These are phyloP conservation scores for Urocyon cinereoargenteus DNA, from an alignment of 2,797 vertebrate species.

Conservation along the genomic window DNA sequence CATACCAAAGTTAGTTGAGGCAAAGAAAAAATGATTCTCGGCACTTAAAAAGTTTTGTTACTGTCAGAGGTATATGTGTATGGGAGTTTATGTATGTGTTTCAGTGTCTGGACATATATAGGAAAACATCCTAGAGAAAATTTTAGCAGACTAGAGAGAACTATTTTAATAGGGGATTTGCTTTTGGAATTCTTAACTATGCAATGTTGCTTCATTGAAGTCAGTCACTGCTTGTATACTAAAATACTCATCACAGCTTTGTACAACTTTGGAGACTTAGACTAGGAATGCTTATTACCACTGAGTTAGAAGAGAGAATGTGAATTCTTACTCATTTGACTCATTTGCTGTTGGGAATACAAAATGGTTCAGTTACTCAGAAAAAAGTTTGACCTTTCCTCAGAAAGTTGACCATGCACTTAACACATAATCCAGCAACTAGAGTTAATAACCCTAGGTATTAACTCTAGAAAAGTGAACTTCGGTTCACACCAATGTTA, in stretches of 20 bases:
- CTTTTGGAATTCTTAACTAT: slow-evolving; percentile 30
- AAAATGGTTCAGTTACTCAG: neutral
- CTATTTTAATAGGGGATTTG: slow-evolving; percentile 14
- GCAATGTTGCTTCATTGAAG: neutral
- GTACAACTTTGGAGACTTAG: neutral
- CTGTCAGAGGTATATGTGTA: neutral
- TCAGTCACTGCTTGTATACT: neutral
- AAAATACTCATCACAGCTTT: slow-evolving; percentile 20
- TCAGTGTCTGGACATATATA: neutral
- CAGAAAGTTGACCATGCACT: neutral
- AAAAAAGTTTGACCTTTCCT: neutral
- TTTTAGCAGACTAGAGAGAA: slow-evolving; percentile 4
- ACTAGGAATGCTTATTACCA: neutral
- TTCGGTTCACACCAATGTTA: neutral
- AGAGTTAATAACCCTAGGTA: neutral
- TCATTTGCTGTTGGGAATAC: neutral
- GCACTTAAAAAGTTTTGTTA: neutral
- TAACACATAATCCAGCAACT: neutral
- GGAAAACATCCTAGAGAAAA: neutral
- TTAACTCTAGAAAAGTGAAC: slow-evolving; percentile 43
- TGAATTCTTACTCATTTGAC: neutral
- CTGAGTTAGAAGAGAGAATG: slow-evolving; percentile 9
- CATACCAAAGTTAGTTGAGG: neutral
- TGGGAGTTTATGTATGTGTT: neutral
- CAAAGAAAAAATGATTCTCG: neutral